These are phyloP conservation scores for Drosophila chauvacae DNA, from an alignment of 1,140 invertebrate genomes.

Conservation along the genomic window DNA sequence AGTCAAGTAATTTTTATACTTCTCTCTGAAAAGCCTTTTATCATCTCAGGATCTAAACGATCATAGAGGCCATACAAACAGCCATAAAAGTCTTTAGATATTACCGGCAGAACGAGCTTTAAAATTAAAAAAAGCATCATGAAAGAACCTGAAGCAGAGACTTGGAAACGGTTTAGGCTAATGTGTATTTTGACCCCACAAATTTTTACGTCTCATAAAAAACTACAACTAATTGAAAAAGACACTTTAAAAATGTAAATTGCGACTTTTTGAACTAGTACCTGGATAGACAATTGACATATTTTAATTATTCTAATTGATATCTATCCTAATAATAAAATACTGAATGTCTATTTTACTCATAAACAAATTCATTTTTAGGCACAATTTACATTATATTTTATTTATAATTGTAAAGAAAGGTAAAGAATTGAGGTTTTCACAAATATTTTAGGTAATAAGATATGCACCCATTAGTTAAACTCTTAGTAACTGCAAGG, in stretches of 20 bases:
- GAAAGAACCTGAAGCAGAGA: neutral
- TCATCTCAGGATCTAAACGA: constrained; percentile 7
- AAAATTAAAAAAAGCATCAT: constrained; percentile 13
- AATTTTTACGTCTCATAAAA: neutral
- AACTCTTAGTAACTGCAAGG: neutral
- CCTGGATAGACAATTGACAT: neutral
- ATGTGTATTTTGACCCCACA: constrained; percentile 19
- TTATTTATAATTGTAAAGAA: neutral
- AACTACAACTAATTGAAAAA: neutral
- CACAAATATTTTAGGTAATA: neutral
- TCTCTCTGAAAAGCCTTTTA: constrained; percentile 6
- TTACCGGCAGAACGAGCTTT: constrained; percentile 6
- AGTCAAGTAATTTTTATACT: neutral
- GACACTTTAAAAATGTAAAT: neutral
- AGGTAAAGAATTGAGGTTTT: neutral
- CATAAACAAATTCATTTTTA: neutral
- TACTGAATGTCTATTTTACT: neutral
- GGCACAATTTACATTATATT: neutral
- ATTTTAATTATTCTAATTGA: neutral
- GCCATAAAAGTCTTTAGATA: constrained; percentile 6
- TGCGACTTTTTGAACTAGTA: neutral
- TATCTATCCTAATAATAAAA: neutral
- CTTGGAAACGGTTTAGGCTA: constrained; percentile 15
- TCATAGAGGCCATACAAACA: neutral
- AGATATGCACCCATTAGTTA: neutral